These are phyloP conservation scores for Daphoenositta chrysoptera DNA, from an alignment of 2,113 vertebrate species.

Conservation along the genomic window DNA sequence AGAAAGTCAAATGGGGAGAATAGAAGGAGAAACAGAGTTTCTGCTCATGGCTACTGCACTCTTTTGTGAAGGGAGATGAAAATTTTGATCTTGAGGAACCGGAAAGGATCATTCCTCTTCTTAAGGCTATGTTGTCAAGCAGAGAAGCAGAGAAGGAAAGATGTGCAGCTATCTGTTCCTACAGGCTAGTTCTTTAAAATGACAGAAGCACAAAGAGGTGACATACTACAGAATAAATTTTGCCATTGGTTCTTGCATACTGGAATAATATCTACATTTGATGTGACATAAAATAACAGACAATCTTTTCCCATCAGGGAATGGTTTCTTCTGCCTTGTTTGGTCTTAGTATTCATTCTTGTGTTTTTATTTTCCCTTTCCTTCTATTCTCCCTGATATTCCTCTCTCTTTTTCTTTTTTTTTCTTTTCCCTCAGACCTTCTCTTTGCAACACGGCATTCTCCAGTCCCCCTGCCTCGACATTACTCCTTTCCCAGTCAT, in stretches of 20 bases:
- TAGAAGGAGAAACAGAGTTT: background rate
- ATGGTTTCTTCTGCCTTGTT: background rate
- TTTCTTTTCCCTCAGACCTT: fast-evolving
- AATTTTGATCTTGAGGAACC: background rate
- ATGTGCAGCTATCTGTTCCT: background rate
- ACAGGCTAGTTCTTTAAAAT: background rate
- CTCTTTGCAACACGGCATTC: background rate
- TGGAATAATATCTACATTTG: background rate
- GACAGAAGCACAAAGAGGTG: background rate
- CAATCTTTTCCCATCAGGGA: background rate
- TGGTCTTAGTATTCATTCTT: background rate
- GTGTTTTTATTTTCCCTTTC: background rate
- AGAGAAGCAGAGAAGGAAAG: background rate
- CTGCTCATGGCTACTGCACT: background rate
- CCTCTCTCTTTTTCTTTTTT: background rate
- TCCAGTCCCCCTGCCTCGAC: fast-evolving
- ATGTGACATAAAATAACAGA: background rate
- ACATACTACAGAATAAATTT: background rate
- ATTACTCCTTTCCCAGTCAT: background rate
- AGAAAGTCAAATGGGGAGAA: background rate
- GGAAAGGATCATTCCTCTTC: background rate
- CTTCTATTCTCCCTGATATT: background rate
- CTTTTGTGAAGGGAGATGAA: background rate
- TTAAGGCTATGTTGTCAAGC: background rate
- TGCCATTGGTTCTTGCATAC: background rate